Conservation (phyloP, 2,888 invertebrate genomes). For the Cantharis lateralis region DNA sequence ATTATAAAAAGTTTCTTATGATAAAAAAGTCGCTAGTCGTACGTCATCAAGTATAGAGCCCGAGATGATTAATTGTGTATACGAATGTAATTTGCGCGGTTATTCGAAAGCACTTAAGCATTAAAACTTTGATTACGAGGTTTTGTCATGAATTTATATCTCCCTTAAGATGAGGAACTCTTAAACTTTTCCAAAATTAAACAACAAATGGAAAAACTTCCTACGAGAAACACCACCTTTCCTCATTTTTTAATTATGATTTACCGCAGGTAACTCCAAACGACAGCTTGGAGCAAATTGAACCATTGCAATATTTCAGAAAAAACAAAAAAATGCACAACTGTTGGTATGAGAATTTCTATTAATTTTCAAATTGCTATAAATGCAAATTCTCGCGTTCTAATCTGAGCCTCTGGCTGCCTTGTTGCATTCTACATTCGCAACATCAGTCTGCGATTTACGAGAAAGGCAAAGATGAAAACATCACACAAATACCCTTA, state of each 20-base stretch:
- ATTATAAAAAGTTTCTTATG: slow-evolving; percentile 25
- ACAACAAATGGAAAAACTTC: slow-evolving; percentile 11
- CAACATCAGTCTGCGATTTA: too few relatives aligned
- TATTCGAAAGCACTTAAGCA: slow-evolving; percentile 17
- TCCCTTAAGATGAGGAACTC: slow-evolving; percentile 7
- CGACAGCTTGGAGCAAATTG: background rate
- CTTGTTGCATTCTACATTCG: too few relatives aligned
- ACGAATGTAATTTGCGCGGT: slow-evolving; percentile 18
- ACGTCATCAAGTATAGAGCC: slow-evolving; percentile 16
- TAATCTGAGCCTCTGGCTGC: too few relatives aligned
- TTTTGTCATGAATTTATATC: slow-evolving; percentile 1
- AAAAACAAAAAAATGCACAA: too few relatives aligned
- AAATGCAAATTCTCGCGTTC: too few relatives aligned
- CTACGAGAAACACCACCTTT: background rate
- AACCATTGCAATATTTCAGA: too few relatives aligned
- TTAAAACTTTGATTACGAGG: slow-evolving; percentile 18
- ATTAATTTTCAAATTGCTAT: too few relatives aligned
- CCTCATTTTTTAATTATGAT: background rate
- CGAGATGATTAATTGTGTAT: slow-evolving; percentile 23
- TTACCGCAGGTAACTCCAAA: background rate
- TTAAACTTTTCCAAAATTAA: slow-evolving; percentile 3
- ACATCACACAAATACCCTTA: too few relatives aligned
- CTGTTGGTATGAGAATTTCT: too few relatives aligned
- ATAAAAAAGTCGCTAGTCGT: slow-evolving; percentile 23
- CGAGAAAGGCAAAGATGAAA: too few relatives aligned